Base-by-base conservation (phyloP, 2,113 vertebrate species). In the Pelecanus crispus region DNA sequence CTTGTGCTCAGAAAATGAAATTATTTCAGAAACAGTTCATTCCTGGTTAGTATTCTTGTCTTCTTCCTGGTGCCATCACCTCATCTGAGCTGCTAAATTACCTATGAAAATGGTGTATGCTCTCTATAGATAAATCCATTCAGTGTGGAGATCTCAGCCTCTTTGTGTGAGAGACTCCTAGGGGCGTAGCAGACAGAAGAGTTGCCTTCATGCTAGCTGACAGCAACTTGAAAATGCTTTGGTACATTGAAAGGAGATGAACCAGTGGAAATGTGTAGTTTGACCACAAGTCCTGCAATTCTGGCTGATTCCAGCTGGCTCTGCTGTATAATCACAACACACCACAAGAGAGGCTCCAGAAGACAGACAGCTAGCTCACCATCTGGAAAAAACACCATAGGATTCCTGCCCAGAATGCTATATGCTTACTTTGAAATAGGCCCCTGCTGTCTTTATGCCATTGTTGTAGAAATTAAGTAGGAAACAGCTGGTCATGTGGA, bases 401-500 rank as follows among this genome's bases (percentile, higher is more conserved):
- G 77, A 91, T 72, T 87, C 25, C 73, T 87, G 70, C 68, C 89
- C 89, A 92, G 86, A 94, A 75, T 84, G n/a, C n/a, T 80, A 40
- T 75, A 40, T 75, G 50, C 67, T 74, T 49, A 55, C 82, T 84
- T 84, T 80, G 67, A 87, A 94, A 95, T 40, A 89, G 52, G 61
- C 40, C 68, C 72, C 72, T 72, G 56, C 81, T 95, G 89, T 86
- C 52, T 71, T 52, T 89, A 71, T 86, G 80, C 63, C 81, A 72
- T 78, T 95, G 77, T 84, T 91, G 66, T 5, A 89, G 77, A 89
- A 87, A 92, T 85, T 55, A 84, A 91, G 91, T 71, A 89, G 81
- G 77, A 92, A 95, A 94, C 47, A 95, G 93, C 83, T 89, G 89
- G 83, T 86, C 61, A 36, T 92, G 61, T 40, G 68, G 83, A 94